Evolutionary conservation across 1,140 invertebrate genomes (phyloP).

Genomic region (Daktulosphaira vitifoliae): DNA sequence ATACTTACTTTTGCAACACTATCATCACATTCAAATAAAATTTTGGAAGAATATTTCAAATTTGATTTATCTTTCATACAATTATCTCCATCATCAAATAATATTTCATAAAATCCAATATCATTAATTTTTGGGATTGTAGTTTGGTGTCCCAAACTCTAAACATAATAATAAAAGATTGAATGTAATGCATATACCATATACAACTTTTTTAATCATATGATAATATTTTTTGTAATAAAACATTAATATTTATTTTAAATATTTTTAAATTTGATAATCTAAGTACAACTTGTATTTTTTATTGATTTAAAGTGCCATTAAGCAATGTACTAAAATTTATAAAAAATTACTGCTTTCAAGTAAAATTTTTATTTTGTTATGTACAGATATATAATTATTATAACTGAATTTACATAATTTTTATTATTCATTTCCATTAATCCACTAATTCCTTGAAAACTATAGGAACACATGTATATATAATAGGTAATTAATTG

Average conservation of each 20-base stretch:
- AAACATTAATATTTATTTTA: neutral
- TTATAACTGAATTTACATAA: slow-evolving; percentile 3
- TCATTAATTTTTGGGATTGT: neutral
- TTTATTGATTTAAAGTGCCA: neutral
- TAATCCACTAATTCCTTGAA: neutral
- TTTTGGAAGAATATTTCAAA: neutral
- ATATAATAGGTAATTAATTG: neutral
- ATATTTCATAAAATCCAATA: neutral
- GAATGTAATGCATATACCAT: neutral
- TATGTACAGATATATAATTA: too few relatives aligned
- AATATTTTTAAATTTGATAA: neutral
- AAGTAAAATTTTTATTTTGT: too few relatives aligned
- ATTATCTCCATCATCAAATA: neutral
- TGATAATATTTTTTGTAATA: too few relatives aligned
- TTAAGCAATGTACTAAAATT: too few relatives aligned
- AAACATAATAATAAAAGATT: neutral
- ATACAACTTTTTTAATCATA: too few relatives aligned
- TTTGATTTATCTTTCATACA: neutral
- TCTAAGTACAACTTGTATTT: neutral
- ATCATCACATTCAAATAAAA: neutral
- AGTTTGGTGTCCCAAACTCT: slow-evolving; percentile 12
- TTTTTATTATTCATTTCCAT: neutral
- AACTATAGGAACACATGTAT: neutral
- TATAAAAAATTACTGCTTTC: too few relatives aligned
- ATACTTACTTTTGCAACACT: neutral